phyloP scores from a whole-genome alignment of 2,888 invertebrate species.

The Mythimna ferrago region DNA sequence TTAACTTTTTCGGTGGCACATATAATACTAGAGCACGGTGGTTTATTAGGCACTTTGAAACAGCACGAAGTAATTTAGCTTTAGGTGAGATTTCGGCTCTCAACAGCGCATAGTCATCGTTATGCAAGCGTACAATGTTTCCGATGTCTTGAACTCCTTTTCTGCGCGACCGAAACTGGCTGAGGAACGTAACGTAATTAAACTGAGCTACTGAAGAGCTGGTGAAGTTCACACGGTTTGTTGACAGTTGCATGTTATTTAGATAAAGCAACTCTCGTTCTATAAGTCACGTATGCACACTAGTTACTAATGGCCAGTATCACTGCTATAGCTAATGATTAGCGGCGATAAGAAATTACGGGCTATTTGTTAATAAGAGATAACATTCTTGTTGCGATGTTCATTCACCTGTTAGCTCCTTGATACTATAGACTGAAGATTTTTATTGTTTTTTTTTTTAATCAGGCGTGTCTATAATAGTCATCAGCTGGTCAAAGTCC shows the following conservation, averaged over 20 bases:
- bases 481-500: not conserved
- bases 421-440: slow-evolving; percentile 34
- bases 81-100: slow-evolving; percentile 64
- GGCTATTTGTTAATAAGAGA: slow-evolving; percentile 77
- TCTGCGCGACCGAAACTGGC: slow-evolving; percentile 77
- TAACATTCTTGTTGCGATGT: slow-evolving; percentile 73
- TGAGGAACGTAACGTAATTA: slow-evolving; percentile 84
- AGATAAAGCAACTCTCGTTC: slow-evolving; percentile 57
- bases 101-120: slow-evolving; percentile 74
- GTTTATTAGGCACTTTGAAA: slow-evolving; percentile 61
- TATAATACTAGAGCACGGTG: slow-evolving; percentile 70
- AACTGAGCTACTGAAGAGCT: slow-evolving; percentile 82
- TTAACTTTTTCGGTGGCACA: slow-evolving; percentile 69
- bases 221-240: slow-evolving; percentile 84
- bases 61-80: slow-evolving; percentile 61
- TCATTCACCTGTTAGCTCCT: slow-evolving; percentile 74
- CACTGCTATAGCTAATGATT: slow-evolving; percentile 75
- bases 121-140: slow-evolving; percentile 82
- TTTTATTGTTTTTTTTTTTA: slow-evolving; percentile 11
- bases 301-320: slow-evolving; percentile 69
- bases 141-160: slow-evolving; percentile 83
- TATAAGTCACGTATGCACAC: slow-evolving; percentile 74
- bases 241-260: slow-evolving; percentile 80
- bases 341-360: slow-evolving; percentile 80
- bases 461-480: not conserved